Percentiles rank a stretch among this genome's conserved stretches.
Conservation (phyloP, 2,113 vertebrate species). For the Myiopsitta monachus region DNA sequence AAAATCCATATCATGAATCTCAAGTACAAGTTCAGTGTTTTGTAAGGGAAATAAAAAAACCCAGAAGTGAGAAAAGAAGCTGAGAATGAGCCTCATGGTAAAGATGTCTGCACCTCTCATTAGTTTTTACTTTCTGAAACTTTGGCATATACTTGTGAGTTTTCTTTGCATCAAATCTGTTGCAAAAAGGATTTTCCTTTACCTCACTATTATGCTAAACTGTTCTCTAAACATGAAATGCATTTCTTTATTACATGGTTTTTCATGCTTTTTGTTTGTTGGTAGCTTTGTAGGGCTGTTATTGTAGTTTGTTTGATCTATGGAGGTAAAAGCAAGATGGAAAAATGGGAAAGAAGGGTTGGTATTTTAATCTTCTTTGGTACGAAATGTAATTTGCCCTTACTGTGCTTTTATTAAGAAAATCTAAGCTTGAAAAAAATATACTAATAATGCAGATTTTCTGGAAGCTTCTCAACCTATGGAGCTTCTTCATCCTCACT, state of each 20-base stretch:
- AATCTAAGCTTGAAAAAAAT: neutral
- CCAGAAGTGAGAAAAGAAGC: neutral
- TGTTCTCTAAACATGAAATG: neutral
- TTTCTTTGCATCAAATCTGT: neutral
- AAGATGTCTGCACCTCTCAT: neutral
- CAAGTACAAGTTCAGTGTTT: neutral
- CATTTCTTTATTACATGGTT: neutral
- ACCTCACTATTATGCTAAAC: neutral
- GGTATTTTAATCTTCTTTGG: constrained; percentile 47
- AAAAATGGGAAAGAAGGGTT: neutral
- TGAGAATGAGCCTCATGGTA: neutral
- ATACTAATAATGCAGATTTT: neutral
- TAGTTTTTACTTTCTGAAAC: neutral
- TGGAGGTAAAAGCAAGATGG: constrained; percentile 17
- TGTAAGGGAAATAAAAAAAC: too few relatives aligned
- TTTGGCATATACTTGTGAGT: neutral
- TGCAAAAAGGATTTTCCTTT: neutral
- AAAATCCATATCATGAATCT: neutral
- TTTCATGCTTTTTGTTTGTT: constrained; percentile 28
- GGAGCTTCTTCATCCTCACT: neutral
- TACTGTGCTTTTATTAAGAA: constrained; percentile 41
- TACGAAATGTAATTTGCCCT: neutral
- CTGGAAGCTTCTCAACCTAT: neutral
- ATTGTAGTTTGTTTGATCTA: constrained; percentile 42
- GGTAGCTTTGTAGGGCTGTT: neutral